Evolutionary conservation across 2,797 vertebrate species (phyloP).

Genomic region (Tympanoctomys barrerae): DNA sequence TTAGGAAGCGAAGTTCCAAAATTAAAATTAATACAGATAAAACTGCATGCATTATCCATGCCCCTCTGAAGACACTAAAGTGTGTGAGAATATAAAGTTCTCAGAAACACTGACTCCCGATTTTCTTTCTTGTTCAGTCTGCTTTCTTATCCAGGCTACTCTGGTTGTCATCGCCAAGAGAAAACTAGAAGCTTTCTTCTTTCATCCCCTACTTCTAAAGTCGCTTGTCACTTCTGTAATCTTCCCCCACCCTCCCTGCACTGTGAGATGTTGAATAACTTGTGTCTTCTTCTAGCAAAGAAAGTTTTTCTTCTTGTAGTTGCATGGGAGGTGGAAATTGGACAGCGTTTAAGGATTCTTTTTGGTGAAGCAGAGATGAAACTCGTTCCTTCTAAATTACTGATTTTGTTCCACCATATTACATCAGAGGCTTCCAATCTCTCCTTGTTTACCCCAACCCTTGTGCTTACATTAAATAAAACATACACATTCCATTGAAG

Average conservation of each 20-base stretch:
- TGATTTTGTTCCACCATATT: neutral
- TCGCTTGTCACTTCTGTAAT: constrained; percentile 32
- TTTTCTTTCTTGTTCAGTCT: constrained; percentile 1
- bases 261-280: neutral
- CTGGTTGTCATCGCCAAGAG: neutral
- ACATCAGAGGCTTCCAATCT: neutral
- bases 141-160: neutral
- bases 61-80: constrained; percentile 11
- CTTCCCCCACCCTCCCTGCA: neutral
- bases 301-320: neutral
- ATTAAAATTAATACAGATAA: neutral
- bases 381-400: neutral
- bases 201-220: neutral
- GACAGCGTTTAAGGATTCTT: neutral
- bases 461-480: constrained; percentile 40
- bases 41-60: constrained; percentile 41
- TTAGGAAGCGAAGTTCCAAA: constrained; percentile 4
- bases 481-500: constrained; percentile 36
- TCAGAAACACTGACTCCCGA: constrained; percentile 1
- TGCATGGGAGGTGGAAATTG: neutral
- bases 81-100: neutral
- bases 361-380: neutral
- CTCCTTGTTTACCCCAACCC: neutral
- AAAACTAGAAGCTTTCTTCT: neutral
- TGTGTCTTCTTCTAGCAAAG: constrained; percentile 34